Evolutionary conservation across 1,140 invertebrate species (phyloP).

Genomic region (Drosophila lacteicornis): DNA sequence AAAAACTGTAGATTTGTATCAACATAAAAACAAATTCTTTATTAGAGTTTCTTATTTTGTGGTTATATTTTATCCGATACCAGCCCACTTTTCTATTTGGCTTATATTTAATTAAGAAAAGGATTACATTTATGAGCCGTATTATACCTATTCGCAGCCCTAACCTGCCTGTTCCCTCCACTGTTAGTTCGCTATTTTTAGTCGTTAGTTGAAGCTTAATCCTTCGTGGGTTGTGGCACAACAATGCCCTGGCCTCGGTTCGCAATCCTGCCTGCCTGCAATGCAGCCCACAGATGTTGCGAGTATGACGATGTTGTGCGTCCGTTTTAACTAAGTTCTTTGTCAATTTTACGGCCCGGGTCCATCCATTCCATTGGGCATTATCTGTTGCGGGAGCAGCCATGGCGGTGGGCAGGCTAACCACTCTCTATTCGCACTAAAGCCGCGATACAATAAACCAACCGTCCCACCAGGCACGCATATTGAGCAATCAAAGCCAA

Average conservation of each 20-base stretch:
- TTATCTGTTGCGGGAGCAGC: slow-evolving; percentile 40
- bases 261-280: no score
- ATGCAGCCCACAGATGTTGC: slow-evolving; percentile 38
- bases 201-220: slow-evolving; percentile 21
- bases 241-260: neutral
- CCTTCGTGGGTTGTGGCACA: slow-evolving; percentile 19
- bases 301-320: slow-evolving; percentile 22
- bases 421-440: slow-evolving; percentile 72
- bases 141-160: no score
- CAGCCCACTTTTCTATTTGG: neutral
- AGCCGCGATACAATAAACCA: slow-evolving; percentile 71
- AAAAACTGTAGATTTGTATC: neutral
- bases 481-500: slow-evolving; percentile 83
- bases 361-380: slow-evolving; percentile 44
- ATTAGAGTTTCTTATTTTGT: neutral
- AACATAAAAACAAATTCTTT: neutral
- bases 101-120: neutral
- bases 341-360: slow-evolving; percentile 61
- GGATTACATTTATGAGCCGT: neutral
- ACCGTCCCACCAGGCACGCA: slow-evolving; percentile 60
- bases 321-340: slow-evolving; percentile 73
- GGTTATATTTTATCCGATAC: neutral
- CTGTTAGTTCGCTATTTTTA: slow-evolving; percentile 4
- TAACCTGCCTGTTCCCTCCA: neutral
- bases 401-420: slow-evolving; percentile 6